These are phyloP conservation scores for Idaea biselata DNA, from an alignment of 2,888 invertebrate genomes.

Conservation along the genomic window DNA sequence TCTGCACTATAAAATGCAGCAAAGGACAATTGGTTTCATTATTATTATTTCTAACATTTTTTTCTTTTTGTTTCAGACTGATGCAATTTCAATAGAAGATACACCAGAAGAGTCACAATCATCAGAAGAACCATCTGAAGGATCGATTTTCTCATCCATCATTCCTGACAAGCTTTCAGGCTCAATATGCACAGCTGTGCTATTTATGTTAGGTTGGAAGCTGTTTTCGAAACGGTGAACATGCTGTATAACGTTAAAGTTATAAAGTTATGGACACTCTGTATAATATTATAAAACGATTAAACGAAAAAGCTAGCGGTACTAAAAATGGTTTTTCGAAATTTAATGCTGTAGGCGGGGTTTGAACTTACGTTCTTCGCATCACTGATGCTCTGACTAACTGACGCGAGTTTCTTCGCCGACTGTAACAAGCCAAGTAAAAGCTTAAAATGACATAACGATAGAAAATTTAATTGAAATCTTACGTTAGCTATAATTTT, in stretches of 20 bases:
- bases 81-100: conserved; percentile 35
- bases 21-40: conserved; percentile 6
- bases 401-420: too few species aligned
- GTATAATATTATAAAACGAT: conserved; percentile 3
- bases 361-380: too few species aligned
- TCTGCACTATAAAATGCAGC: too few species aligned
- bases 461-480: too few species aligned
- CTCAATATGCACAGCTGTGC: conserved; percentile 82
- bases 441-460: too few species aligned
- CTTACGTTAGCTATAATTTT: too few species aligned
- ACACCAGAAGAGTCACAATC: conserved; percentile 35
- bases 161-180: conserved; percentile 79
- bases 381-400: too few species aligned
- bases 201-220: conserved; percentile 83
- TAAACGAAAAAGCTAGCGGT: too few species aligned
- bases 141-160: conserved; percentile 79
- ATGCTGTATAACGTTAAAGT: conserved; percentile 11
- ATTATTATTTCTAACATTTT: conserved; percentile 13
- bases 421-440: too few species aligned
- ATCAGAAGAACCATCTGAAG: conserved; percentile 37
- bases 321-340: too few species aligned
- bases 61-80: conserved; percentile 58
- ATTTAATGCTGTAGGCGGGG: too few species aligned
- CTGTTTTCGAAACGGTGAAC: conserved; percentile 81
- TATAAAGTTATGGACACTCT: conserved; percentile 14